A percentile compares a stretch with the other conserved stretches of the same genome.
phyloP scores from a whole-genome alignment of 2,888 invertebrate genomes.

The Myathropa florea region DNA sequence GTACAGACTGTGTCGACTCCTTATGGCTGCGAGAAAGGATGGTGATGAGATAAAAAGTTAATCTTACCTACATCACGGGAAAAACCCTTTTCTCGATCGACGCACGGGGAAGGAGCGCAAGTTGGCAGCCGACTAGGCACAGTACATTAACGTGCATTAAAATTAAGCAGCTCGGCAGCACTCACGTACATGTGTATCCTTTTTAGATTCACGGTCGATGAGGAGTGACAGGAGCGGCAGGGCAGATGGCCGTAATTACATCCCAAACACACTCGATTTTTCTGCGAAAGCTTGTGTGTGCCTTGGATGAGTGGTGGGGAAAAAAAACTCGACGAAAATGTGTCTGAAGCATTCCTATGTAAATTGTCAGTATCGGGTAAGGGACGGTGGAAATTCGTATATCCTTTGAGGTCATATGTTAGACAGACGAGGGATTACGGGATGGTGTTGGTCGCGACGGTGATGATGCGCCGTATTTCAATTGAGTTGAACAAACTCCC shows the following conservation, averaged over 20 bases:
- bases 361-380: background rate
- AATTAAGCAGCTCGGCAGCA: slow-evolving; percentile 42
- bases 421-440: background rate
- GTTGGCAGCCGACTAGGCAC: background rate
- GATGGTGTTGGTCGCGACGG: background rate
- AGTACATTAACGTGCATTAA: slow-evolving; percentile 47
- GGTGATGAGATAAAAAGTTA: slow-evolving; percentile 12
- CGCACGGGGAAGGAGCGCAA: background rate
- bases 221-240: no score
- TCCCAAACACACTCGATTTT: background rate
- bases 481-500: background rate
- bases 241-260: background rate
- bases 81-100: slow-evolving; percentile 24
- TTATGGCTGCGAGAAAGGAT: background rate
- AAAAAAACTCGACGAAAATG: background rate
- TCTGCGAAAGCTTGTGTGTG: background rate
- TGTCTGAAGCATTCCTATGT: background rate
- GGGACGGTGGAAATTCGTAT: background rate
- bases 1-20: background rate
- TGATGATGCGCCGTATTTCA: background rate
- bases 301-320: background rate
- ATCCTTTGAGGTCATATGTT: background rate
- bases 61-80: slow-evolving; percentile 5
- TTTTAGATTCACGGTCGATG: background rate
- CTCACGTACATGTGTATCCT: slow-evolving; percentile 30